Evolutionary conservation across 2,888 invertebrate genomes (phyloP).

Genomic region (Branchellion lobata): DNA sequence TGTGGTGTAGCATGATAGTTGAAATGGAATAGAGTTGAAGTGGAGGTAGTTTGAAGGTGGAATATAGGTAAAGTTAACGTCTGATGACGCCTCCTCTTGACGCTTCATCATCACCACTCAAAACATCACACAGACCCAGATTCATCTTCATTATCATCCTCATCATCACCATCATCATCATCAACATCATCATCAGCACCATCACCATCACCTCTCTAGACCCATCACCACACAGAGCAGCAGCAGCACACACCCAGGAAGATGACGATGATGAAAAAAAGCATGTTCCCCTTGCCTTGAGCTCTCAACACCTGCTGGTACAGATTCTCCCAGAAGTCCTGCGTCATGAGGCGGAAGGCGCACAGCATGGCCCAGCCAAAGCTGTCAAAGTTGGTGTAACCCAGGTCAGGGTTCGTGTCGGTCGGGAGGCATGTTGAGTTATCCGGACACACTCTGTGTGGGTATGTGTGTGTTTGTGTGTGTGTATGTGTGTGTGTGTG

Average conservation of each 20-base stretch:
- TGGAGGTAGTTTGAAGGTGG: not conserved
- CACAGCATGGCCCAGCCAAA: constrained; percentile 96
- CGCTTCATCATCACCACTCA: too few species aligned
- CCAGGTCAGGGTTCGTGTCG: constrained; percentile 90
- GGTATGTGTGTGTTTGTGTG: not conserved
- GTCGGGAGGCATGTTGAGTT: constrained; percentile 86
- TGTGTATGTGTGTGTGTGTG: too few species aligned
- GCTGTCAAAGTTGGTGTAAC: constrained; percentile 95
- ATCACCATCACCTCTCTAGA: too few species aligned
- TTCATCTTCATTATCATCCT: too few species aligned
- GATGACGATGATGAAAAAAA: constrained; percentile 97
- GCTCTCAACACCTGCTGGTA: constrained; percentile 92
- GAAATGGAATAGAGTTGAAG: too few species aligned
- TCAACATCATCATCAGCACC: too few species aligned
- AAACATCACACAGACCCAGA: too few species aligned
- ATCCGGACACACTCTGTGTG: constrained; percentile 50
- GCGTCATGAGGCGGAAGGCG: constrained; percentile 96
- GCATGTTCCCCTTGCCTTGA: constrained; percentile 94
- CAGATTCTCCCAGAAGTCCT: constrained; percentile 97
- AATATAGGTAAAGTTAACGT: too few species aligned
- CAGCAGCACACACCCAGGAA: constrained; percentile 85
- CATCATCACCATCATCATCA: too few species aligned
- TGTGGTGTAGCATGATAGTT: too few species aligned
- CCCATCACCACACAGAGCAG: too few species aligned
- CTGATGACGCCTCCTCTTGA: too few species aligned